These are phyloP conservation scores for Styela plicata DNA, from an alignment of 23 tunicate species.

Conservation along the genomic window DNA sequence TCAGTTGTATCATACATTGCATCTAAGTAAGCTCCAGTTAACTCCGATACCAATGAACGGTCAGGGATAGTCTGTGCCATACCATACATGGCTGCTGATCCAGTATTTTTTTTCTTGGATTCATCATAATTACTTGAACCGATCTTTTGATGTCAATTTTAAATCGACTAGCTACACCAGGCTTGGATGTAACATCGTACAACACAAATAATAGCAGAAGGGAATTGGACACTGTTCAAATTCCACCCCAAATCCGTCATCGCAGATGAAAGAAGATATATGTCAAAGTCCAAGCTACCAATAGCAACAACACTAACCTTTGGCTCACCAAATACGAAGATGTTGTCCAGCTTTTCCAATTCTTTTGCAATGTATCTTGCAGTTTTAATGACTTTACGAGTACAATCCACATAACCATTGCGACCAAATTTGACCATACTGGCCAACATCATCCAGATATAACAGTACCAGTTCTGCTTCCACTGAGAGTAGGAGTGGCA, in stretches of 20 bases:
- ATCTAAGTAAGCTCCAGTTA: slow-evolving; percentile 56
- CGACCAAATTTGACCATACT: slow-evolving; percentile 77
- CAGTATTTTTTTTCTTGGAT: slow-evolving; percentile 64
- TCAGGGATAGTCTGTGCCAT: slow-evolving; percentile 93
- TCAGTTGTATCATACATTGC: slow-evolving; percentile 69
- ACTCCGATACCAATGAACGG: slow-evolving; percentile 64
- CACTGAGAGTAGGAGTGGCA: slow-evolving; percentile 96
- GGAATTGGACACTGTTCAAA: slow-evolving; percentile 74
- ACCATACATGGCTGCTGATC: slow-evolving; percentile 92
- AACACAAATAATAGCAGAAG: slow-evolving; percentile 82
- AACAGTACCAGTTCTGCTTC: slow-evolving; percentile 89
- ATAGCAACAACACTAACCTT: slow-evolving; percentile 80
- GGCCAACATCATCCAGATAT: slow-evolving; percentile 92
- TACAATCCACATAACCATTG: slow-evolving; percentile 63
- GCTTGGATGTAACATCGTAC: slow-evolving; percentile 69
- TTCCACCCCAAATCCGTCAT: slow-evolving; percentile 78
- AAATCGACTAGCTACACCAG: slow-evolving; percentile 77
- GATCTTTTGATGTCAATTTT: slow-evolving; percentile 34
- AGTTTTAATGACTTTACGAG: slow-evolving; percentile 55
- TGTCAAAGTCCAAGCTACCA: slow-evolving; percentile 78
- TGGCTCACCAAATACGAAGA: slow-evolving; percentile 76
- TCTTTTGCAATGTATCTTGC: slow-evolving; percentile 58
- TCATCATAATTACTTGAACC: slow-evolving; percentile 42
- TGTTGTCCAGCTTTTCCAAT: slow-evolving; percentile 37
- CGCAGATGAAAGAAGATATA: slow-evolving; percentile 58